These are phyloP conservation scores for Myodes glareolus DNA, from an alignment of 2,113 vertebrate species.

Conservation along the genomic window DNA sequence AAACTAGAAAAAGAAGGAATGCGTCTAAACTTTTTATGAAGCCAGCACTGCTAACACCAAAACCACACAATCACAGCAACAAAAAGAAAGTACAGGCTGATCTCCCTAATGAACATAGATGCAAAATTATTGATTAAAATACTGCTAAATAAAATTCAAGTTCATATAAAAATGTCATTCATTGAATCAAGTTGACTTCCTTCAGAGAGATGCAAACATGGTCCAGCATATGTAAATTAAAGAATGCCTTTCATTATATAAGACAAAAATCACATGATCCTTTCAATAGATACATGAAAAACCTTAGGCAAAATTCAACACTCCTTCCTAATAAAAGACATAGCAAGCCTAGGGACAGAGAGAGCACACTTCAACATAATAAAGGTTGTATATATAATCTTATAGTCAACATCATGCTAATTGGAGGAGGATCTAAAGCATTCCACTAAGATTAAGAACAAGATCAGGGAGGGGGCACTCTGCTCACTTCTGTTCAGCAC, in stretches of 20 bases:
- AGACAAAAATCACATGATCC: not conserved
- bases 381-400: not conserved
- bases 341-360: not conserved
- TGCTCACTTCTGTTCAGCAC: not conserved
- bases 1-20: not conserved
- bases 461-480: not conserved
- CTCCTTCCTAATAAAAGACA: not conserved
- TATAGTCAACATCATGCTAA: not conserved
- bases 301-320: not conserved
- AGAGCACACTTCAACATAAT: not conserved
- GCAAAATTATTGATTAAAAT: not conserved
- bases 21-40: not conserved
- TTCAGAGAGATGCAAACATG: not conserved
- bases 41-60: not conserved
- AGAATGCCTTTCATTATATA: not conserved
- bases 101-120: not conserved
- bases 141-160: not conserved
- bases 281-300: not conserved
- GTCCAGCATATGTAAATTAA: not conserved
- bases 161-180: not conserved
- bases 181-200: not conserved
- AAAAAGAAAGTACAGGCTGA: not conserved
- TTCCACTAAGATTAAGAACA: not conserved
- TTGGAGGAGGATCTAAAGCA: not conserved
- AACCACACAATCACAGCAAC: not conserved